Evolutionary conservation across 2,113 vertebrate species (phyloP).

Genomic region (Chamaea fasciata): DNA sequence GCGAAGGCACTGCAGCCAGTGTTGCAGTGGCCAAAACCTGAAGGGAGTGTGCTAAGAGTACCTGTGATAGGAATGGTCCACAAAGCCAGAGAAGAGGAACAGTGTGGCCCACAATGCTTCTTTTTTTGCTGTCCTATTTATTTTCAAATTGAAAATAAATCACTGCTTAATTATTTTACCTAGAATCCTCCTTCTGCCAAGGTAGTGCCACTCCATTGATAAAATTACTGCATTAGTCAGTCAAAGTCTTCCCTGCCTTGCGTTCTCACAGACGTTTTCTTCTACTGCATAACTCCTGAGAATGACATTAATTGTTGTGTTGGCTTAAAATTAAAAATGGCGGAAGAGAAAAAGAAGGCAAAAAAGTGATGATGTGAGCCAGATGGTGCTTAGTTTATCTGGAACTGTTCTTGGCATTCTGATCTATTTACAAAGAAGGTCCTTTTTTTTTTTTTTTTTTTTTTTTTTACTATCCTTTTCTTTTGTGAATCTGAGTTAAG

Average conservation of each 20-base stretch:
- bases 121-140: neutral
- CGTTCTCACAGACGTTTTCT: neutral
- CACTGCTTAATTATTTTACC: neutral
- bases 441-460: neutral
- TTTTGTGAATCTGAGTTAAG: neutral
- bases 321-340: neutral
- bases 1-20: neutral
- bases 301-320: slow-evolving; percentile 1
- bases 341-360: neutral
- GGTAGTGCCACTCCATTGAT: neutral
- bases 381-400: neutral
- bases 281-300: neutral
- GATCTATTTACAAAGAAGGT: neutral
- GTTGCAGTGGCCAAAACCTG: neutral
- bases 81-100: neutral
- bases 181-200: neutral
- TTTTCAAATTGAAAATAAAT: neutral
- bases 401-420: neutral
- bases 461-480: neutral
- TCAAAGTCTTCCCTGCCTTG: neutral
- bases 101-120: neutral
- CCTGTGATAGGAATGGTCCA: neutral
- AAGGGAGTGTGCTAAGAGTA: neutral
- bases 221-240: neutral
- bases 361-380: neutral